Conservation (phyloP, 1,140 invertebrate genomes). For the Hylyphantes graminicola region DNA sequence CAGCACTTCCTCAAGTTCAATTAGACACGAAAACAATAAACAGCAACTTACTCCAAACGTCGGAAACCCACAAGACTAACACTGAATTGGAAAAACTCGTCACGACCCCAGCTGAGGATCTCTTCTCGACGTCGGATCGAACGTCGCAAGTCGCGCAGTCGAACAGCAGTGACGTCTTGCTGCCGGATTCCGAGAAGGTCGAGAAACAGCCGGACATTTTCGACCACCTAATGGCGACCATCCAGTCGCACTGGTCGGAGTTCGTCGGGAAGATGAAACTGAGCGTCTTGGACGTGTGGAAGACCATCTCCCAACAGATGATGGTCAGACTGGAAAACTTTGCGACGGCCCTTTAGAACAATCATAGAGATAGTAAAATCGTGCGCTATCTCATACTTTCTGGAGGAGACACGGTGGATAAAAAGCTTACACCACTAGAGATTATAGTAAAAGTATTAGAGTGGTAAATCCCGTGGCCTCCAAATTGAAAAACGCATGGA, state of each 20-base stretch:
- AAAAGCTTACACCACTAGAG: no score
- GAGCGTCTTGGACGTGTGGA: conserved; percentile 54
- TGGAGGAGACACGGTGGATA: no score
- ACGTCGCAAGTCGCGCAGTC: background rate
- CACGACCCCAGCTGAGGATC: background rate
- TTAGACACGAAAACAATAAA: conserved; percentile 37
- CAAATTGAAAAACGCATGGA: no score
- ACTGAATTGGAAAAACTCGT: background rate
- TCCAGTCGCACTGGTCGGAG: conserved; percentile 44
- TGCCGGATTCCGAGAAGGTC: background rate
- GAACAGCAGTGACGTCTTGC: conserved; percentile 25
- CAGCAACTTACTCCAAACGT: background rate
- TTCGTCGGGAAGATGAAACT: conserved; percentile 56
- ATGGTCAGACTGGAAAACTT: conserved; percentile 53
- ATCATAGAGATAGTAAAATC: background rate
- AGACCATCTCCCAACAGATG: conserved; percentile 52
- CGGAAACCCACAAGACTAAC: background rate
- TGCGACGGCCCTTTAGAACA: conserved; percentile 15
- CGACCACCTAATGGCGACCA: conserved; percentile 36
- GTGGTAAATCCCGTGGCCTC: no score
- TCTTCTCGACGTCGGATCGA: background rate
- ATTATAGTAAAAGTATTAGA: no score
- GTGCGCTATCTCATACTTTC: no score
- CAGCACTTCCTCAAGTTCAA: conserved; percentile 41
- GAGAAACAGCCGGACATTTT: conserved; percentile 38